phyloP scores from a whole-genome alignment of 2,888 invertebrate genomes.

The Hermaeophaga mercurialis region DNA sequence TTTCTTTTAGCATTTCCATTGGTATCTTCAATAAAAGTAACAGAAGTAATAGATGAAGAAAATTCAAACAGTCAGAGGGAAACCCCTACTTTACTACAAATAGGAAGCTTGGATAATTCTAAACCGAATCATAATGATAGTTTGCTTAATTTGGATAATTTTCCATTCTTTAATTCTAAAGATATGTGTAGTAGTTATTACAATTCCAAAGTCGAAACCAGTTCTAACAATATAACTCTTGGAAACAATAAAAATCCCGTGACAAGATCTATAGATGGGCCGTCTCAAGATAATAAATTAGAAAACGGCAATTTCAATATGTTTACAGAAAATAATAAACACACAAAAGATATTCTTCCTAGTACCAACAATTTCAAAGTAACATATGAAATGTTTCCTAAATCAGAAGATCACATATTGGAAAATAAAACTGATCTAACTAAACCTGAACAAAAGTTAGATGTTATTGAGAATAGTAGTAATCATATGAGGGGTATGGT shows the following conservation, averaged over 20 bases:
- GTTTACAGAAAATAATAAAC: background rate
- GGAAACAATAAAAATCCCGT: background rate
- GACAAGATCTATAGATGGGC: background rate
- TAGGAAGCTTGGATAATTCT: conserved; percentile 56
- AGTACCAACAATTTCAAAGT: background rate
- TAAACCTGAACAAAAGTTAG: background rate
- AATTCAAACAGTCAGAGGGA: conserved; percentile 57
- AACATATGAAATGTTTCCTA: background rate
- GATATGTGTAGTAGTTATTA: conserved; percentile 48
- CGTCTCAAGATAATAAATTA: background rate
- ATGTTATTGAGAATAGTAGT: background rate
- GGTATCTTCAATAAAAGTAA: conserved; percentile 65
- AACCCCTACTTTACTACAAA: conserved; percentile 58
- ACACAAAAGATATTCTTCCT: background rate
- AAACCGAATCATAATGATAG: conserved; percentile 51
- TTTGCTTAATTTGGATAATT: conserved; percentile 53
- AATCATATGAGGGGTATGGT: background rate
- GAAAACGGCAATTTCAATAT: background rate
- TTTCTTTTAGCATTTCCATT: conserved; percentile 77
- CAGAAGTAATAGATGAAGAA: conserved; percentile 63
- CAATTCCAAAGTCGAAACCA: conserved; percentile 22
- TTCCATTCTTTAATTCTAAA: conserved; percentile 53
- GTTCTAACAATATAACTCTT: background rate
- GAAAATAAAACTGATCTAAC: background rate
- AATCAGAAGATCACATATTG: background rate